phyloP scores from a whole-genome alignment of 2,113 vertebrate genomes.

The Myodes glareolus region DNA sequence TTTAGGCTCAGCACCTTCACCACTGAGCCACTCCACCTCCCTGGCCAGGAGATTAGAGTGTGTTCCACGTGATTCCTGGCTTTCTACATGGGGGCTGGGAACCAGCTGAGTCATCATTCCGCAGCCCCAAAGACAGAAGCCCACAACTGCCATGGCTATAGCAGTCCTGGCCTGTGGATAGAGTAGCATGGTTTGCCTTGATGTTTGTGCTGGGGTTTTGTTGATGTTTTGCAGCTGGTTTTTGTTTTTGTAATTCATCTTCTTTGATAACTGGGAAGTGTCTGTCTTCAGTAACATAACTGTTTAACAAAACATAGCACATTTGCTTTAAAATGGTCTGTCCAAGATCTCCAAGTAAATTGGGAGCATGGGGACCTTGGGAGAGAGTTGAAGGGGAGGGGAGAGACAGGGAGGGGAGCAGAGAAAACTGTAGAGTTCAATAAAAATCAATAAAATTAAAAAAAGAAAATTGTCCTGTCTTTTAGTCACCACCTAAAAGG shows the following conservation, averaged over 20 bases:
- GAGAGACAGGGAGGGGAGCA: too few species aligned
- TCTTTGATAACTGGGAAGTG: background rate
- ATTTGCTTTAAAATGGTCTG: background rate
- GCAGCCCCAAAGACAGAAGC: accelerated
- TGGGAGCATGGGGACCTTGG: too few species aligned
- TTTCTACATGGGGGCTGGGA: background rate
- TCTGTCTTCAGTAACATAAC: background rate
- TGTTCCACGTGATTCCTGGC: background rate
- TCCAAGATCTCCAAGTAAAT: background rate
- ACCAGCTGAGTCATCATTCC: background rate
- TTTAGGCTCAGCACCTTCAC: background rate
- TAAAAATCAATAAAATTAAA: too few species aligned
- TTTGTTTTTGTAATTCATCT: background rate
- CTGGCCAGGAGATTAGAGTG: too few species aligned
- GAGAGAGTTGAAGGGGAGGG: too few species aligned
- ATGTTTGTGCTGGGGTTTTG: background rate
- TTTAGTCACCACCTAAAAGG: background rate
- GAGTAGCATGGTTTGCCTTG: accelerated
- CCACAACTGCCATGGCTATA: accelerated
- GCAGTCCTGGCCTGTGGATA: accelerated
- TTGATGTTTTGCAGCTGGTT: background rate
- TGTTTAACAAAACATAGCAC: background rate
- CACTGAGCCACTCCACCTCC: background rate
- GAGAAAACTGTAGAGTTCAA: too few species aligned
- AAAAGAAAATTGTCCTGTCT: background rate